Base-by-base conservation (phyloP, 1,140 invertebrate genomes). In the Danaus melanippus region DNA sequence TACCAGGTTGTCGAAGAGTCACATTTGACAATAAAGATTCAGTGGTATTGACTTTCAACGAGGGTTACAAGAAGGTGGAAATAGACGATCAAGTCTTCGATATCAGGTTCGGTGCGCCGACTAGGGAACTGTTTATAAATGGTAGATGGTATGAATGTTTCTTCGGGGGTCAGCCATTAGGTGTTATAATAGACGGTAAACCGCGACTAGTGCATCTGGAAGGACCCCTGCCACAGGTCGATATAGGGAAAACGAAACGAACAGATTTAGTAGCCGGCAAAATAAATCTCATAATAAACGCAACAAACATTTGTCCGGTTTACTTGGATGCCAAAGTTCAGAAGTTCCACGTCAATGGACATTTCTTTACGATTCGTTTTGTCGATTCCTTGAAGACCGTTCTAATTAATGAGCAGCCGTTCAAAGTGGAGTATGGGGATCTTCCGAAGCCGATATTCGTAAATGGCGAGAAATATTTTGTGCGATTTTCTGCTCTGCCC, bases 41-140 rank as follows among this genome's bases (percentile, higher is more conserved):
- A 0, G 87, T 93, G 42, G 79, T 90, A 1, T 84, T 94, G 15
- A 85, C 87, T 42, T 94, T 95, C 63, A 93, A 93, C 60, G 90
- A 92, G 56, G 89, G 89, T n/a, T 93, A 93, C 67, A 90, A 90
- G 63, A 90, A 93, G 57, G 90, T 94, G 32, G 88, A 90, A 8
- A 89, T 94, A 11, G 92, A 93, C 60, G 93, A 93, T 6, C 86
- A 91, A 77, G 76, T 90, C 8, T 93, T 94, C 73, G 90, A 92
- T 57, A 93, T 99, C 39, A 90, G 93, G 65, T 93, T 99, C 59
- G 97, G 98, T 41, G 94, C 93, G 12, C 97, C 97, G 0, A 97
- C 96, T 0, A 89, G 96, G 51, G 97, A 99, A 79, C 86, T 99
- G 1, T 96, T 93, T 64, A 92, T 99, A 21, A 95, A 98, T 79